Conservation (phyloP, 1,140 invertebrate species). For the Battus philenor region DNA sequence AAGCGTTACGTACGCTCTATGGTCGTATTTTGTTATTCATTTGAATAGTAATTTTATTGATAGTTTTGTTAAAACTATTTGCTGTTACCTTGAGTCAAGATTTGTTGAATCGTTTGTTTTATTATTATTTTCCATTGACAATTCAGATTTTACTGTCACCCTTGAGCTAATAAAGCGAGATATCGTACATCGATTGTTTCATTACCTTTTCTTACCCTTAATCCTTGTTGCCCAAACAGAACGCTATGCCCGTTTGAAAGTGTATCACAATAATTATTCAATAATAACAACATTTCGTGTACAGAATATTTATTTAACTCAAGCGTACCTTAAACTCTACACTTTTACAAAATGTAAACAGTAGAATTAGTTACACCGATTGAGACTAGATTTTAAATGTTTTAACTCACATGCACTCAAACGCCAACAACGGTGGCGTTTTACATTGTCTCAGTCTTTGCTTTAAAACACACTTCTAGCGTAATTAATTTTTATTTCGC, state of each 20-base stretch:
- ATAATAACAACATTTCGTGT: no score
- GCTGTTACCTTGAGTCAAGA: slow-evolving; percentile 72
- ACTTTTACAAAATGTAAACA: slow-evolving; percentile 12
- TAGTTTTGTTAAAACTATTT: slow-evolving; percentile 72
- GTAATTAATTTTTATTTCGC: no score
- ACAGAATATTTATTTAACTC: slow-evolving; percentile 8
- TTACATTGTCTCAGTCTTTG: no score
- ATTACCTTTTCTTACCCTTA: slow-evolving; percentile 21
- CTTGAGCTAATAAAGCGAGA: slow-evolving; percentile 73
- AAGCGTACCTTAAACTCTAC: slow-evolving; percentile 11
- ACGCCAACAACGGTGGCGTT: slow-evolving; percentile 1
- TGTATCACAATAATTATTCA: no score
- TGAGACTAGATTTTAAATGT: slow-evolving; percentile 13
- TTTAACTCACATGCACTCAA: slow-evolving; percentile 1
- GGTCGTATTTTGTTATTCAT: slow-evolving; percentile 50
- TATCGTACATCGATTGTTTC: slow-evolving; percentile 63
- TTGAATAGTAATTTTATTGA: slow-evolving; percentile 62
- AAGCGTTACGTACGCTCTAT: slow-evolving; percentile 11
- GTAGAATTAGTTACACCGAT: slow-evolving; percentile 11
- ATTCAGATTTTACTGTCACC: slow-evolving; percentile 69
- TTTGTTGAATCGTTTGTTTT: slow-evolving; percentile 74
- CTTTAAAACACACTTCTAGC: no score
- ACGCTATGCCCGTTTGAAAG: no score
- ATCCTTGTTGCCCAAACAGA: not conserved
- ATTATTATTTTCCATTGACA: slow-evolving; percentile 70